Base-by-base conservation (phyloP, 2,797 vertebrate genomes). In the Hydrolagus colliei region DNA sequence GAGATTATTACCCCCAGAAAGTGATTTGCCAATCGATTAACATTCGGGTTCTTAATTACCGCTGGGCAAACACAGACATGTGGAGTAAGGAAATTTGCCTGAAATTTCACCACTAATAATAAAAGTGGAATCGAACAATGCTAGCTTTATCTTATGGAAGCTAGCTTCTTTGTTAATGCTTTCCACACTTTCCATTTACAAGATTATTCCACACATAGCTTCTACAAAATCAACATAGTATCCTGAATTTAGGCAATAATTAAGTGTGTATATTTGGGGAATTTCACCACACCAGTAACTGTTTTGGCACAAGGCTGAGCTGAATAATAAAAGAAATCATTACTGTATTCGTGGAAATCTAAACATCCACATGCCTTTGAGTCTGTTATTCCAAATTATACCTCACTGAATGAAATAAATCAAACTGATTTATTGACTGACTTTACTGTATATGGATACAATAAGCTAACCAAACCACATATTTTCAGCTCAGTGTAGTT, bases 401-500 rank as follows among this genome's bases (percentile, higher is more conserved):
- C 27, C 61, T 62, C 65, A n/a, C 65, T 32, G 77, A 79, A 16
- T 35, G 32, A 63, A 79, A 65, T 32, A 32, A 65, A 80, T 80
- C 20, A 63, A 63, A 80, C 62, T 18, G 61, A 67, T 16, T 18
- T 80, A 35, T 67, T 80, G 61, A 63, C 12, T 61, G 22, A 67
- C 32, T 80, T 27, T 67, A 67, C 41, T 52, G 41, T 52, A 52
- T 1, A 52, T 52, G 41, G 41, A 52, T 52, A 52, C 41, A 52
- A 52, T 52, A 52, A 3, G 41, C 22, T 80, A 65, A 80, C 4
- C 18, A 10, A 61, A 61, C 75, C 59, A 80, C 67, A 80, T 80
- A 80, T 80, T 80, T 80, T 22, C 78, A 14, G 62, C 61, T 80
- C 22, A 67, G 32, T 67, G 22, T 20, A 14, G 62, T 63, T 80